Evolutionary conservation across 2,113 vertebrate genomes (phyloP).

Genomic region (Microtus ochrogaster): DNA sequence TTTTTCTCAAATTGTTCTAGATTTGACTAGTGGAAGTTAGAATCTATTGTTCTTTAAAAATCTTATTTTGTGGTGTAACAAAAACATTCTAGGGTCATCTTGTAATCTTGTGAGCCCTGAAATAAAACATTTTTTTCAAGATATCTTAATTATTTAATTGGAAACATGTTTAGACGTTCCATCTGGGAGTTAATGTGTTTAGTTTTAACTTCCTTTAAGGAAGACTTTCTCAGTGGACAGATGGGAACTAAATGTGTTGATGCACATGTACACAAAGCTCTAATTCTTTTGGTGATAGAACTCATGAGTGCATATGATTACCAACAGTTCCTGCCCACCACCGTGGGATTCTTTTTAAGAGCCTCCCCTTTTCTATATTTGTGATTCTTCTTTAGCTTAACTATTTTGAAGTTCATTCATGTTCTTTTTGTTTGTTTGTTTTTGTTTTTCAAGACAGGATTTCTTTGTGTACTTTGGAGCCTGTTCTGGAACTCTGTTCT

Average conservation of each 20-base stretch:
- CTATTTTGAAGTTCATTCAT: not conserved
- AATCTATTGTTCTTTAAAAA: not conserved
- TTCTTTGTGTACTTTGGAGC: no score
- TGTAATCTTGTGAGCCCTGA: not conserved
- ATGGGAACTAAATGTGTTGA: not conserved
- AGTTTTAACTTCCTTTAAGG: not conserved
- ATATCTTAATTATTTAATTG: not conserved
- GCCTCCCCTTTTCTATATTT: not conserved
- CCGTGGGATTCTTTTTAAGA: not conserved
- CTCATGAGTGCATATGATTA: not conserved
- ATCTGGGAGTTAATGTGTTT: not conserved
- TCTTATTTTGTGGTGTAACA: constrained; percentile 1
- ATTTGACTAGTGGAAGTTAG: not conserved
- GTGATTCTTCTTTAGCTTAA: not conserved
- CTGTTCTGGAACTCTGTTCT: no score
- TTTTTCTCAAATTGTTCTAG: not conserved
- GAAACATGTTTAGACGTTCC: not conserved
- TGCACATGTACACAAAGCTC: not conserved
- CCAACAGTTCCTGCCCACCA: not conserved
- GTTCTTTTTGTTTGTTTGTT: no score
- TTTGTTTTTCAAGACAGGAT: no score
- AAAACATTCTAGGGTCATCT: not conserved
- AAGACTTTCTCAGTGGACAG: not conserved
- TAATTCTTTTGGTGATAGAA: not conserved
- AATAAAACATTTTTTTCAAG: not conserved